A percentile compares a stretch with the other conserved stretches of the same genome.
phyloP scores from a whole-genome alignment of 2,113 vertebrate species.

The Caranx ignobilis region DNA sequence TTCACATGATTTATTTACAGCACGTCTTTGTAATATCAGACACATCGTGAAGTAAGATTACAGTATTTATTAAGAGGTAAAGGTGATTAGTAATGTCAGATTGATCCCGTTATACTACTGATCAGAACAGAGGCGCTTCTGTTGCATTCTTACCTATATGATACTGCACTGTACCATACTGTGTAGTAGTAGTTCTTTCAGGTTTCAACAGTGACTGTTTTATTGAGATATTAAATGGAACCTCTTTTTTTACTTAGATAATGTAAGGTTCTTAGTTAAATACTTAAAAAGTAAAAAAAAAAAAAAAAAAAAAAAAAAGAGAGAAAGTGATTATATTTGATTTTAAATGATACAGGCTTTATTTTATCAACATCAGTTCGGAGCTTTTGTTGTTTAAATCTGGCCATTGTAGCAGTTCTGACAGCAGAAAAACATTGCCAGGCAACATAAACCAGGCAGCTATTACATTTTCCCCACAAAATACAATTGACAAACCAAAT shows the following conservation, averaged over 20 bases:
- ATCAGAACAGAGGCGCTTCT: not conserved
- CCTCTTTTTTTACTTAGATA: not conserved
- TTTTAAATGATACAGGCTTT: not conserved
- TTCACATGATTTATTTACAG: constrained; percentile 1
- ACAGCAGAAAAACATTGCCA: constrained; percentile 16
- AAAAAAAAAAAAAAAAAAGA: not conserved
- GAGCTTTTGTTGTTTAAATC: not conserved
- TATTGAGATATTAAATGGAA: not conserved
- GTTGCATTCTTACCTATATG: no score
- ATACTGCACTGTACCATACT: no score
- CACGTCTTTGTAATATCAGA: constrained; percentile 2
- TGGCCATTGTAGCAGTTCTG: not conserved
- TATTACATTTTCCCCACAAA: not conserved
- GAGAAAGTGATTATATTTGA: not conserved
- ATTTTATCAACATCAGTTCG: no score
- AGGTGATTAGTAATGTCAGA: constrained; percentile 15
- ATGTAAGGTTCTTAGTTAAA: not conserved
- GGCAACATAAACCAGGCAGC: constrained; percentile 12
- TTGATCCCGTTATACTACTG: not conserved
- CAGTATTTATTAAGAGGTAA: not conserved
- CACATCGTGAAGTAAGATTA: constrained; percentile 13
- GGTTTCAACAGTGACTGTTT: not conserved
- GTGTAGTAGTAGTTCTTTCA: no score
- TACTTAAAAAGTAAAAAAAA: not conserved
- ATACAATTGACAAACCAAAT: constrained; percentile 29